Evolutionary conservation across 2,113 vertebrate species (phyloP), one percentile per base, ranked within the genome.

Genomic region (Eurystomus gularis): DNA sequence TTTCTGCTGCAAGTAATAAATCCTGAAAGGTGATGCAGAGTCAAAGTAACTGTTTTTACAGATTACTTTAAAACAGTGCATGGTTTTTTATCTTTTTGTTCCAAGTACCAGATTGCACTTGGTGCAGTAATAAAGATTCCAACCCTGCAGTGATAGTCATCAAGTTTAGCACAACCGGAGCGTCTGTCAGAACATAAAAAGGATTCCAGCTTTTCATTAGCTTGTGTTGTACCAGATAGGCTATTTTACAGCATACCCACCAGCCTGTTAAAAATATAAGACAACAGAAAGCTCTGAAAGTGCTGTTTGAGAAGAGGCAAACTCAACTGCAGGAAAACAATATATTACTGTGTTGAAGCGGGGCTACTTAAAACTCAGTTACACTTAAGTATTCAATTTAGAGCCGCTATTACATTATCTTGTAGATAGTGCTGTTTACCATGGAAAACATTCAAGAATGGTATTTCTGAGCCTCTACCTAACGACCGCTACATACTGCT

Each of bases 121-220:
- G 96, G 96, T 97, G 96, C 93, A 87, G 96, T 97, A 96, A 97
- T 97, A 97, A 97, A 97, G 96, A 97, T 97, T 97, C 97, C 97
- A 97, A 90, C 85, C 95, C 94, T 69, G 48, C 93, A 96, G 97
- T 97, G 96, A 97, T 97, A 96, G 96, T 94, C 95, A 96, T 97
- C 97, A 96, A 94, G 89, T 96, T 97, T 92, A 97, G 92, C 97
- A 96, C 95, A 96, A 97, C 88, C 18, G 46, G 86, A 97, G 91
- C 5, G 20, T 88, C 95, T 97, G 95, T 91, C 94, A 97, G 95
- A 91, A 97, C 96, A 97, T 97, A 96, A 97, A 97, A 97, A 97
- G 96, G 96, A 97, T 97, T 97, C 96, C 96, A 97, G 97, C 86
- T 93, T 96, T 97, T 97, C 96, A 96, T 94, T 93, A 96, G 91